A percentile compares a stretch with the other conserved stretches of the same genome.
These are phyloP conservation scores for Diarsia dahlii DNA, from an alignment of 2,888 invertebrate species.

Conservation along the genomic window DNA sequence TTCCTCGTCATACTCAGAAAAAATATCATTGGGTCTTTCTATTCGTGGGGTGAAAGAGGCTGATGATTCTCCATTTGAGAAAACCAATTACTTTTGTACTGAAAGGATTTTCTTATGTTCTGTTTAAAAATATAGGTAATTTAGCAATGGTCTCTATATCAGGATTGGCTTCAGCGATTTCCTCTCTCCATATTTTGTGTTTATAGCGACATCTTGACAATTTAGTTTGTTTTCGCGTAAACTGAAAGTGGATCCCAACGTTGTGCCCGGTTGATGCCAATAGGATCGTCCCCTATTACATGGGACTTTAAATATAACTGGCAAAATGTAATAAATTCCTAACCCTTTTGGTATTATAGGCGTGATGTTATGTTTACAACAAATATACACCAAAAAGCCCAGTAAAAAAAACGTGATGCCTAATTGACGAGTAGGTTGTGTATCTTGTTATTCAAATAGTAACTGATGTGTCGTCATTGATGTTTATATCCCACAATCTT, in stretches of 20 bases:
- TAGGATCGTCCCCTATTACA: no score
- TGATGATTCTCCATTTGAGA: background rate
- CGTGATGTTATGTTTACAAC: no score
- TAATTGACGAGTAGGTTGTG: background rate
- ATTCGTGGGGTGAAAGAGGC: no score
- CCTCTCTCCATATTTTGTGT: conserved; percentile 26
- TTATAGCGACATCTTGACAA: conserved; percentile 22
- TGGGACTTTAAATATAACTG: no score
- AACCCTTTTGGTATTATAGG: no score
- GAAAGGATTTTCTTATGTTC: background rate
- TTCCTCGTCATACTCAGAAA: background rate
- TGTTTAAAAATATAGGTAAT: conserved; percentile 26
- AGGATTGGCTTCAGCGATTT: conserved; percentile 36
- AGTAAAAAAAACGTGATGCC: no score
- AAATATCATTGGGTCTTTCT: background rate
- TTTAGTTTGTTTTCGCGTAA: background rate
- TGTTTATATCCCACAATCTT: background rate
- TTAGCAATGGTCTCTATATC: conserved; percentile 21
- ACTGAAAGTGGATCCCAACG: background rate
- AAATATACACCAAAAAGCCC: no score
- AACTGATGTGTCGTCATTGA: background rate
- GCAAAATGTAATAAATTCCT: no score
- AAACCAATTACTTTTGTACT: background rate
- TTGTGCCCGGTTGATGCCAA: no score
- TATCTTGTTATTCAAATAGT: background rate